Evolutionary conservation across 1,140 invertebrate species (phyloP).

Genomic region (Halesus radiatus): DNA sequence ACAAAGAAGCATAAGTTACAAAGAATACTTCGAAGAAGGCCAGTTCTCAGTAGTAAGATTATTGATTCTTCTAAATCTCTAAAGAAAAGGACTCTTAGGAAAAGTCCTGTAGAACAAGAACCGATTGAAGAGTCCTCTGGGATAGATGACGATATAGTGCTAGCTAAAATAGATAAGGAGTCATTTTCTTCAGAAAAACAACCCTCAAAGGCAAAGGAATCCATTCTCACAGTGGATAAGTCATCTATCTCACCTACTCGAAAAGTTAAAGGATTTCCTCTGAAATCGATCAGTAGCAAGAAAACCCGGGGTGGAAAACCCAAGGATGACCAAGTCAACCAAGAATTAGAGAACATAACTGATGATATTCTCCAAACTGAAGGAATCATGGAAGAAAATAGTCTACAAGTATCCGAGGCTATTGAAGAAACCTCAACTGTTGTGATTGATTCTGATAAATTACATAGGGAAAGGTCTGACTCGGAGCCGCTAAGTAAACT

Average conservation of each 20-base stretch:
- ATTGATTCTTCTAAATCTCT: constrained; percentile 15
- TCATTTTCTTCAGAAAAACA: neutral
- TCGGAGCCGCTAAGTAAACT: no score
- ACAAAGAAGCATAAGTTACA: constrained; percentile 7
- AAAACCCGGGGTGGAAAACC: constrained; percentile 31
- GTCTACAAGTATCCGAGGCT: no score
- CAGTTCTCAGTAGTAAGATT: constrained; percentile 42
- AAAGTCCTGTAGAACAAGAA: neutral
- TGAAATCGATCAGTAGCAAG: constrained; percentile 52
- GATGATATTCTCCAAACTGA: no score
- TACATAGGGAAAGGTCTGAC: no score
- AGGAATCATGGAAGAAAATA: no score
- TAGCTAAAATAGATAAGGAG: neutral
- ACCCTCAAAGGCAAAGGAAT: neutral
- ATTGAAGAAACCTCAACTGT: no score
- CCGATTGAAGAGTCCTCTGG: neutral
- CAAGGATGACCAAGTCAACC: no score
- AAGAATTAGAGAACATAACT: no score
- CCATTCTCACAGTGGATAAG: neutral
- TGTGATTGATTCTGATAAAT: no score
- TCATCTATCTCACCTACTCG: neutral
- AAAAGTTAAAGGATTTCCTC: constrained; percentile 45
- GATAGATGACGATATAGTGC: neutral
- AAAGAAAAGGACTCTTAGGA: neutral
- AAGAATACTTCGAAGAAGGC: constrained; percentile 38